Evolutionary conservation across 2,888 invertebrate genomes (phyloP).

Genomic region (Trissolcus brochymenae): DNA sequence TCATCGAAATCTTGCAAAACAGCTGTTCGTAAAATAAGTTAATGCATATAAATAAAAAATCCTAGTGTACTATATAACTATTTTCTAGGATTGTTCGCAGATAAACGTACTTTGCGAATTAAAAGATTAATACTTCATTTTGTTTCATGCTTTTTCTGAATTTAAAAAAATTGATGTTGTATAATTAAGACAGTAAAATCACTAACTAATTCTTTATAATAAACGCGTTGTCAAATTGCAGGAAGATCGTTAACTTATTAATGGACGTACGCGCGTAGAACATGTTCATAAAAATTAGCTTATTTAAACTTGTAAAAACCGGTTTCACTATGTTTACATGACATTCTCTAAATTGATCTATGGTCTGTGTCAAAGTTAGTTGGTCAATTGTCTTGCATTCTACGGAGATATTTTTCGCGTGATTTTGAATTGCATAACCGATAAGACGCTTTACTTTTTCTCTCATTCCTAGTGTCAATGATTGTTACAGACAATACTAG

Average conservation of each 20-base stretch:
- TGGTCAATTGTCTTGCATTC: conserved; percentile 34
- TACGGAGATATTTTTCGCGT: conserved; percentile 31
- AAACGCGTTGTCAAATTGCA: conserved; percentile 30
- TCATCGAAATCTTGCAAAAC: too few species aligned
- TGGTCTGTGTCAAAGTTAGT: conserved; percentile 31
- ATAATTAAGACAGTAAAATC: conserved; percentile 50
- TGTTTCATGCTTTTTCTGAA: conserved; percentile 37
- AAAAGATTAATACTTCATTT: too few species aligned
- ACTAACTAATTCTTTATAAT: conserved; percentile 51
- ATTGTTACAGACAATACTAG: conserved; percentile 44
- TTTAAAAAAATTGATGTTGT: conserved; percentile 1
- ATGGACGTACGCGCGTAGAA: conserved; percentile 22
- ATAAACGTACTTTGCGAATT: too few species aligned
- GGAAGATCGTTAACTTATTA: conserved; percentile 55
- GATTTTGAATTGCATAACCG: conserved; percentile 20
- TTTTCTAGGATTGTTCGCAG: too few species aligned
- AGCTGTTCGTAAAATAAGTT: too few species aligned
- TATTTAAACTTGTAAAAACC: conserved; percentile 43
- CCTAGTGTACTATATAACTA: too few species aligned
- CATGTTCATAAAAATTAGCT: conserved; percentile 27
- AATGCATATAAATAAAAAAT: too few species aligned
- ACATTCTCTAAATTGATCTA: conserved; percentile 30
- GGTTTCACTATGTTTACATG: conserved; percentile 35
- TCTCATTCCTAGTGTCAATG: conserved; percentile 42
- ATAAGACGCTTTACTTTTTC: conserved; percentile 22